Evolutionary conservation across 2,888 invertebrate genomes (phyloP).

Genomic region (Eutolmus rufibarbis): DNA sequence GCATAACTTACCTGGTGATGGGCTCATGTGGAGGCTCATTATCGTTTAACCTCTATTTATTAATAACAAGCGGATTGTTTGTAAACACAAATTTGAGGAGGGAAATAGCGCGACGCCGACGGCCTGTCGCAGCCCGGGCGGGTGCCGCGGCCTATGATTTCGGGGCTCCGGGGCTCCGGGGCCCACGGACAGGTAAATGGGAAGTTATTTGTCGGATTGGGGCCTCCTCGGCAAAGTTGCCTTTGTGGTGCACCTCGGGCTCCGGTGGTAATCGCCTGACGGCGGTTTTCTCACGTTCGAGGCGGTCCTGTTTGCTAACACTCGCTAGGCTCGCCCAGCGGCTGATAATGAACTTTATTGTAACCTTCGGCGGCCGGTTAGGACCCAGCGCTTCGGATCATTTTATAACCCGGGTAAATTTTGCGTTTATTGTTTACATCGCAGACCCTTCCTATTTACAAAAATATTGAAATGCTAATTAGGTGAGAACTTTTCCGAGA

Average conservation of each 20-base stretch:
- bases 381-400: not conserved
- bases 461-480: not conserved
- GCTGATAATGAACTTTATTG: constrained; percentile 28
- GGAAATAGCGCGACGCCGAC: not conserved
- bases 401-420: not conserved
- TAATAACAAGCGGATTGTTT: constrained; percentile 28
- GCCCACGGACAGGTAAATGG: constrained; percentile 4
- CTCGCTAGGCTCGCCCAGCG: not conserved
- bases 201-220: constrained; percentile 6
- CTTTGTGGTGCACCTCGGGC: not conserved
- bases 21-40: constrained; percentile 21
- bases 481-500: not conserved
- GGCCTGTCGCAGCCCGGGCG: not conserved
- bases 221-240: not conserved
- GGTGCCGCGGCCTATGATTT: constrained; percentile 1
- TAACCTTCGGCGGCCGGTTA: not conserved
- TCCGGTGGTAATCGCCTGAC: not conserved
- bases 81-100: not conserved
- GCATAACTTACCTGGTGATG: constrained; percentile 9
- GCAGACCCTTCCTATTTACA: not conserved
- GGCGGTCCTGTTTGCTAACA: not conserved
- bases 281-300: constrained; percentile 6
- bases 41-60: constrained; percentile 32
- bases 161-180: not conserved
- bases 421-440: not conserved